Conservation (phyloP, 2,113 vertebrate genomes). For the Dromas ardeola region DNA sequence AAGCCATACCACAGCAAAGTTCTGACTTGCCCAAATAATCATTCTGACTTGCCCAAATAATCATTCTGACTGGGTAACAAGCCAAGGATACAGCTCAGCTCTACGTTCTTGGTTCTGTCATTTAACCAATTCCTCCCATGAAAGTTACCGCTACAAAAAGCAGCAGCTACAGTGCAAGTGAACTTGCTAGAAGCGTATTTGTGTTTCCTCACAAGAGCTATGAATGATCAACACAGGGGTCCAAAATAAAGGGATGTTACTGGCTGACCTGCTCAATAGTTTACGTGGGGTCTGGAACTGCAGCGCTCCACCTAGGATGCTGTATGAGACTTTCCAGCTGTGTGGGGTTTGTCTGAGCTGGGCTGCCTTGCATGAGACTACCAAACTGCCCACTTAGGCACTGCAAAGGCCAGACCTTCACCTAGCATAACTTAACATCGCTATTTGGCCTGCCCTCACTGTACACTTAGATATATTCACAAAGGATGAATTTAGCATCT, state of each 20-base stretch:
- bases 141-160: not conserved
- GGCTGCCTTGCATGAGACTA: not conserved
- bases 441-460: not conserved
- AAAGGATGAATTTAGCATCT: not conserved
- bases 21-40: not conserved
- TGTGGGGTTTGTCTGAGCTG: not conserved
- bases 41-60: not conserved
- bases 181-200: not conserved
- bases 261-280: not conserved
- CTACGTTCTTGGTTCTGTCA: not conserved
- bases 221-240: not conserved
- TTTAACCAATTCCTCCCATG: not conserved
- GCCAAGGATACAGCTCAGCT: not conserved
- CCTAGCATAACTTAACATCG: fast-evolving
- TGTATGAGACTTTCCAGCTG: not conserved
- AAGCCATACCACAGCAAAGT: not conserved
- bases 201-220: not conserved
- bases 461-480: not conserved
- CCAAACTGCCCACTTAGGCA: not conserved
- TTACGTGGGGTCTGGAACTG: not conserved
- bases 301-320: not conserved
- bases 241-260: not conserved
- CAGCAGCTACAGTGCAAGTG: not conserved
- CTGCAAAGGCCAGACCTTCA: not conserved
- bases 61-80: not conserved